These are phyloP conservation scores for Murina feae DNA, from an alignment of 2,113 vertebrate species.

Conservation along the genomic window DNA sequence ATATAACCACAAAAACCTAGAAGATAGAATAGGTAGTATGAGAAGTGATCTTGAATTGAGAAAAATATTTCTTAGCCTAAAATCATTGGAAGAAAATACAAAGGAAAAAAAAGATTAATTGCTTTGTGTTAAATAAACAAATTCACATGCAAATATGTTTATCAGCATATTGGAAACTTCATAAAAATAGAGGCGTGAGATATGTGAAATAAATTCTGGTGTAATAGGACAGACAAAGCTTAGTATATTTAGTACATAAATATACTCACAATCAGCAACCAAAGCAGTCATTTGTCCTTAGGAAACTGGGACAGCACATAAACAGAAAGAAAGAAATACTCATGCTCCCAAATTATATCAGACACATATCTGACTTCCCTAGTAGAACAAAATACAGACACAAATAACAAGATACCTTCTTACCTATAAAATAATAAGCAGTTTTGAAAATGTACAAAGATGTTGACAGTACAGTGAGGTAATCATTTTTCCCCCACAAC, in stretches of 20 bases:
- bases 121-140: background rate
- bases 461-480: background rate
- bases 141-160: background rate
- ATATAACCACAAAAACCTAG: background rate
- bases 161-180: background rate
- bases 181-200: background rate
- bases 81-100: conserved; percentile 11
- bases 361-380: background rate
- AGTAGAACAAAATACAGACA: background rate
- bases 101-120: background rate
- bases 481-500: background rate
- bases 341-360: background rate
- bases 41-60: conserved; percentile 11
- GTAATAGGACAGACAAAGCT: background rate
- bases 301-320: background rate
- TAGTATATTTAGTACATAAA: background rate
- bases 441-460: background rate
- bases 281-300: background rate
- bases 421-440: background rate
- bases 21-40: background rate
- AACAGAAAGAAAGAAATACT: background rate
- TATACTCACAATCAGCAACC: background rate
- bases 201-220: background rate
- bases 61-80: background rate
- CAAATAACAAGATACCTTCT: background rate